Evolutionary conservation across 2,113 vertebrate genomes (phyloP), one percentile per base, ranked within the genome.

Genomic region (Mesembrinibis cayennensis): DNA sequence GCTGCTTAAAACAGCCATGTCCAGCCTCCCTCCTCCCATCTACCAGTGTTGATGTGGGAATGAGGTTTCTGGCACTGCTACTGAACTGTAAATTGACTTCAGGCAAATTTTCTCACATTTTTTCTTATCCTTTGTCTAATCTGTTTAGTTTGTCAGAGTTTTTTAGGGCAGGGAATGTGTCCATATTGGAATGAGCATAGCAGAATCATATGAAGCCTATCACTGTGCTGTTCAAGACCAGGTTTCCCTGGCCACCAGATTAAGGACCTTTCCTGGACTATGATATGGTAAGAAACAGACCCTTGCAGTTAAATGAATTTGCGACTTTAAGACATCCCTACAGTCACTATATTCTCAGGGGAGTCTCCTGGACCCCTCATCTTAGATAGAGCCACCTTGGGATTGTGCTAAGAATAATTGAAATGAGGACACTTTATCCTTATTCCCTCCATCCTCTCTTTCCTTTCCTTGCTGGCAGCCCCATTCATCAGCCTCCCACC

Each of bases 81-180:
- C 49, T 61, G 61, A 89, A 84, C 65, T 79, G 61, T 32, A 93
- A 93, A 92, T 96, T 92, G 59, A 87, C 59, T 92, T 91, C 81
- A 89, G 69, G 52, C 49, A 84, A 82, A 67, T 89, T 13, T 80
- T 92, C 50, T 89, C 89, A 92, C 56, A 59, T 53, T 92, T 92
- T 92, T 95, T 82, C 61, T 52, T 84, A 82, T 36, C 19, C 44
- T 81, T 91, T 84, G 44, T 93, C 44, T 82, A 76, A 63, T 82
- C 69, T 59, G 11, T 89, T 90, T 55, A 55, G 38, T 79, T 63
- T 90, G 47, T 74, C 40, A 63, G 71, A 80, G 20, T 8, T 81
- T 92, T 86, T 89, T 69, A 59, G 34, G 27, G 19, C 44, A 76
- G 17, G 17, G 44, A 49, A 20, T 74, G 22, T 82, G 69, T 55